A percentile compares a stretch with the other conserved stretches of the same genome.
phyloP scores from a whole-genome alignment of 2,797 vertebrate genomes.

The Thalassophryne amazonica region DNA sequence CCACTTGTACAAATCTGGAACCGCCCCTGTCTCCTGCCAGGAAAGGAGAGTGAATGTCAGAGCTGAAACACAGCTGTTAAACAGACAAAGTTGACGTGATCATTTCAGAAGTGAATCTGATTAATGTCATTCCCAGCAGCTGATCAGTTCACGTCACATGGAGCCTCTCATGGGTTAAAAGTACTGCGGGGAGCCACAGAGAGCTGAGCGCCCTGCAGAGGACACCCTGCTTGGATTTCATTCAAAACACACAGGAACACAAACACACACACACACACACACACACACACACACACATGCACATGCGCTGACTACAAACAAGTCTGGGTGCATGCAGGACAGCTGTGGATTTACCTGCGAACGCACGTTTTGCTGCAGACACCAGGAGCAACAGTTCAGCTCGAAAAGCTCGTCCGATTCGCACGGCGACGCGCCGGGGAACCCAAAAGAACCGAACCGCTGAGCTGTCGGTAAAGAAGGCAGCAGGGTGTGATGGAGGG shows the following conservation, averaged over 20 bases:
- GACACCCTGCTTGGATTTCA: slow-evolving; percentile 29
- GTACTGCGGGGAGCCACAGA: slow-evolving; percentile 54
- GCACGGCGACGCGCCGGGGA: slow-evolving; percentile 47
- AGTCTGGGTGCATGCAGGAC: slow-evolving; percentile 15
- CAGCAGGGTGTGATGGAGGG: neutral
- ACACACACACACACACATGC: too few species aligned
- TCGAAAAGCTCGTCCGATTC: slow-evolving; percentile 32
- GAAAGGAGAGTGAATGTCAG: neutral
- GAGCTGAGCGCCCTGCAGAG: slow-evolving; percentile 53
- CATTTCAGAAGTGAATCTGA: neutral
- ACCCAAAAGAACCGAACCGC: slow-evolving; percentile 6
- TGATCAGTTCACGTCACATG: slow-evolving; percentile 27
- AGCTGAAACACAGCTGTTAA: neutral
- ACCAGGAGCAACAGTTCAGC: slow-evolving; percentile 54
- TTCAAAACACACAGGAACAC: too few species aligned
- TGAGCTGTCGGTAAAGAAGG: too few species aligned
- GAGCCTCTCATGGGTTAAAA: slow-evolving; percentile 12
- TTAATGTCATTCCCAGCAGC: slow-evolving; percentile 25
- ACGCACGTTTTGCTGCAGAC: slow-evolving; percentile 34
- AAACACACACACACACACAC: too few species aligned
- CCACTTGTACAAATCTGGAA: too few species aligned
- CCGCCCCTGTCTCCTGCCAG: too few species aligned
- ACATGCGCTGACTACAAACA: slow-evolving; percentile 59
- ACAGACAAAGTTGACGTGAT: slow-evolving; percentile 11
- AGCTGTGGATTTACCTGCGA: slow-evolving; percentile 55